Evolutionary conservation across 2,113 vertebrate species (phyloP).

Genomic region (Menura novaehollandiae): DNA sequence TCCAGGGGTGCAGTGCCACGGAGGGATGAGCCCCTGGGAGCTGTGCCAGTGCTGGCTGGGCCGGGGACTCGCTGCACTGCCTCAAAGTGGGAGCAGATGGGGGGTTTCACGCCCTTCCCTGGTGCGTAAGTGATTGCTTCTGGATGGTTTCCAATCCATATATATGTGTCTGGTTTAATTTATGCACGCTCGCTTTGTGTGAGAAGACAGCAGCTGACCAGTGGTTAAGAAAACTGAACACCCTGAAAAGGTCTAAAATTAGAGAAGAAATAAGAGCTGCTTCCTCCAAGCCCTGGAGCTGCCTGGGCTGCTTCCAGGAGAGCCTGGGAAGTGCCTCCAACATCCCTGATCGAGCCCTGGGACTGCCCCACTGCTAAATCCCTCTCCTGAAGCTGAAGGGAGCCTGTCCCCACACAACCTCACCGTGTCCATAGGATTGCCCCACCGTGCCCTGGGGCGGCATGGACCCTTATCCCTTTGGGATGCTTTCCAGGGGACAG

Average conservation of each 20-base stretch:
- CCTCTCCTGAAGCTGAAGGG: neutral
- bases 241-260: constrained; percentile 12
- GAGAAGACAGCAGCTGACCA: constrained; percentile 27
- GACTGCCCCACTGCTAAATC: neutral
- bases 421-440: rapidly evolving
- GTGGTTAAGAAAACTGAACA: neutral
- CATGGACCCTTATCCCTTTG: neutral
- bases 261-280: neutral
- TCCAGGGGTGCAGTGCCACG: rapidly evolving
- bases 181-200: neutral
- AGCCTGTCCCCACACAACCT: neutral
- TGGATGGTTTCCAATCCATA: neutral
- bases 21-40: neutral
- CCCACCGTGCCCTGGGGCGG: rapidly evolving
- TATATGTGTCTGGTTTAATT: neutral
- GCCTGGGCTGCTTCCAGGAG: neutral
- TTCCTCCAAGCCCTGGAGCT: neutral
- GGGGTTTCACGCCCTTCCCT: constrained; percentile 7
- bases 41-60: neutral
- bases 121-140: neutral
- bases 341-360: rapidly evolving
- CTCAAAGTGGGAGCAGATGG: neutral
- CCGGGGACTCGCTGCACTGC: neutral
- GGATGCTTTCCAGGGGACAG: neutral
- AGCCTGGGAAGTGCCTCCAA: neutral